Percentiles rank a stretch among this genome's conserved stretches.
Conservation (phyloP, 2,797 vertebrate genomes). For the Anguilla anguilla region DNA sequence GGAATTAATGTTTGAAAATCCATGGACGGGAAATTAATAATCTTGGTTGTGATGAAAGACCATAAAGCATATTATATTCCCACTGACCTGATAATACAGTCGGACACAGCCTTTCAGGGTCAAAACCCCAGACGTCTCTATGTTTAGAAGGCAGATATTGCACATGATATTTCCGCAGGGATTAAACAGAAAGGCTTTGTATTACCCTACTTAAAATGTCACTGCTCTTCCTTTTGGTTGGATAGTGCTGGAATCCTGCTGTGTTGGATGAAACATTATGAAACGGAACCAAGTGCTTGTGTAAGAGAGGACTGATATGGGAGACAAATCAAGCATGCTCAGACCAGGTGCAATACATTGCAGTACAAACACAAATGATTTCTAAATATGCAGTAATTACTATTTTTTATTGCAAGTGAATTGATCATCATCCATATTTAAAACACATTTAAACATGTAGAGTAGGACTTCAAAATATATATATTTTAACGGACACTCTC, state of each 20-base stretch:
- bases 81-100: constrained; percentile 47
- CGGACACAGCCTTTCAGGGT: constrained; percentile 40
- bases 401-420: background rate
- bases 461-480: background rate
- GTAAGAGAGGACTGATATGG: background rate
- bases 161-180: constrained; percentile 39
- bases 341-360: background rate
- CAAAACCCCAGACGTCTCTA: constrained; percentile 51
- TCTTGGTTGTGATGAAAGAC: constrained; percentile 51
- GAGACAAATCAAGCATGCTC: background rate
- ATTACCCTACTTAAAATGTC: constrained; percentile 38
- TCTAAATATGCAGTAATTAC: background rate
- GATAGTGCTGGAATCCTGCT: background rate
- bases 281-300: background rate
- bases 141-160: constrained; percentile 44
- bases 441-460: background rate
- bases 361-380: background rate
- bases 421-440: background rate
- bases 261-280: background rate
- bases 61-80: constrained; percentile 55
- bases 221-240: constrained; percentile 26
- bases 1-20: constrained; percentile 39
- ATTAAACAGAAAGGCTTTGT: constrained; percentile 43
- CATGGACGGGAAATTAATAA: constrained; percentile 50
- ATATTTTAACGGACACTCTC: too few relatives aligned